Conservation (phyloP, 2,797 vertebrate genomes). For the Macropodus opercularis region DNA sequence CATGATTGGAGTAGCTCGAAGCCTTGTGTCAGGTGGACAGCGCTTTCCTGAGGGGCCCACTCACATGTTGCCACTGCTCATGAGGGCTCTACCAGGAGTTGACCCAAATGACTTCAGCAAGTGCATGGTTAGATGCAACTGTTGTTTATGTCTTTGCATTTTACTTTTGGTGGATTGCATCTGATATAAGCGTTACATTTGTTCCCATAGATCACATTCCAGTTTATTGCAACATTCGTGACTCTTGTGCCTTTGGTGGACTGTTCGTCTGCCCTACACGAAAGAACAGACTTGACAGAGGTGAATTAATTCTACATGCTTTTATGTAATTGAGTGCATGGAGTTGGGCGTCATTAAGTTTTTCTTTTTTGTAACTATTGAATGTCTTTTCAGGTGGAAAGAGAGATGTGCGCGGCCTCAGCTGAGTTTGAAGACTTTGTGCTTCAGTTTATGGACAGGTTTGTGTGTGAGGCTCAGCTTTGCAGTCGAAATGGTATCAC, state of each 20-base stretch:
- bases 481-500: neutral
- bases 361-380: neutral
- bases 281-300: slow-evolving; percentile 91
- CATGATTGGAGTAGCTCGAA: slow-evolving; percentile 96
- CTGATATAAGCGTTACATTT: neutral
- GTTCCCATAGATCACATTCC: slow-evolving; percentile 93
- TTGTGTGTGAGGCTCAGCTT: slow-evolving; percentile 53
- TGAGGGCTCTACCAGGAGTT: slow-evolving; percentile 96
- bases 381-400: slow-evolving; percentile 85
- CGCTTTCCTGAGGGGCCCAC: slow-evolving; percentile 95
- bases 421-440: slow-evolving; percentile 99
- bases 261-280: slow-evolving; percentile 92
- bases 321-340: neutral
- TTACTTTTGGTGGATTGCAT: neutral
- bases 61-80: slow-evolving; percentile 96
- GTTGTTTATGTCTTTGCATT: neutral
- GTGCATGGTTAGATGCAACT: slow-evolving; percentile 89
- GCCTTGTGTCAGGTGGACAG: slow-evolving; percentile 90
- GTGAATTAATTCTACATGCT: slow-evolving; percentile 69
- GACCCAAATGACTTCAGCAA: slow-evolving; percentile 99
- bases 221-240: slow-evolving; percentile 98
- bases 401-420: slow-evolving; percentile 94
- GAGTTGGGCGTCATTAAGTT: neutral
- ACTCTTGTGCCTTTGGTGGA: slow-evolving; percentile 99
- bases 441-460: slow-evolving; percentile 98